phyloP scores from a whole-genome alignment of 2,113 vertebrate genomes.

The Chitala chitala region DNA sequence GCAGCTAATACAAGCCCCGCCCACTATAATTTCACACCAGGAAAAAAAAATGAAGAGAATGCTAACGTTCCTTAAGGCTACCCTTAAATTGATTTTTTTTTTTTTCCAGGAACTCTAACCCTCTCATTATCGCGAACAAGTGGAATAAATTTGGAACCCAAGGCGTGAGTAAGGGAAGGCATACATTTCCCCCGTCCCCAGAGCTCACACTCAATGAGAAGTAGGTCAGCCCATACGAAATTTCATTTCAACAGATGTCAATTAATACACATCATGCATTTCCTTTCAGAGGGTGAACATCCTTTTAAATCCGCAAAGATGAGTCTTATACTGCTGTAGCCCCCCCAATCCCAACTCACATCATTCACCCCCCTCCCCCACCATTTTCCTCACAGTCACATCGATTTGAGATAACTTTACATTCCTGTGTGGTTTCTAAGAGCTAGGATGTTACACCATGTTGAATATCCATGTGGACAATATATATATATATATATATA shows the following conservation, averaged over 20 bases:
- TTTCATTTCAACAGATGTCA: constrained; percentile 39
- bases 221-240: constrained; percentile 39
- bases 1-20: constrained; percentile 23
- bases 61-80: constrained; percentile 20
- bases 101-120: constrained; percentile 28
- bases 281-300: constrained; percentile 25
- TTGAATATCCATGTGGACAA: too few relatives aligned
- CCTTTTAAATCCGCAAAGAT: constrained; percentile 23
- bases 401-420: constrained; percentile 1
- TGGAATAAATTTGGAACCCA: constrained; percentile 29
- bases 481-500: too few relatives aligned
- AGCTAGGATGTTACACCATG: too few relatives aligned
- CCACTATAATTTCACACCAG: constrained; percentile 13
- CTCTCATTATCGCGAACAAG: constrained; percentile 30
- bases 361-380: not conserved
- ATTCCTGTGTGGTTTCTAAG: constrained; percentile 2
- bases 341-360: constrained; percentile 3
- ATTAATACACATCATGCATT: constrained; percentile 31
- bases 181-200: constrained; percentile 27
- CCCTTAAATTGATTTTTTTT: constrained; percentile 40
- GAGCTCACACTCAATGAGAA: constrained; percentile 34
- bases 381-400: not conserved
- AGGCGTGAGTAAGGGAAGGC: constrained; percentile 18
- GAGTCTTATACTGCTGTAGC: constrained; percentile 3
- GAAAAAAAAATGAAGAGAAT: constrained; percentile 22